A percentile compares a stretch with the other conserved stretches of the same genome.
Evolutionary conservation across 2,888 invertebrate genomes (phyloP).

Genomic region (Meandrusa payeni): DNA sequence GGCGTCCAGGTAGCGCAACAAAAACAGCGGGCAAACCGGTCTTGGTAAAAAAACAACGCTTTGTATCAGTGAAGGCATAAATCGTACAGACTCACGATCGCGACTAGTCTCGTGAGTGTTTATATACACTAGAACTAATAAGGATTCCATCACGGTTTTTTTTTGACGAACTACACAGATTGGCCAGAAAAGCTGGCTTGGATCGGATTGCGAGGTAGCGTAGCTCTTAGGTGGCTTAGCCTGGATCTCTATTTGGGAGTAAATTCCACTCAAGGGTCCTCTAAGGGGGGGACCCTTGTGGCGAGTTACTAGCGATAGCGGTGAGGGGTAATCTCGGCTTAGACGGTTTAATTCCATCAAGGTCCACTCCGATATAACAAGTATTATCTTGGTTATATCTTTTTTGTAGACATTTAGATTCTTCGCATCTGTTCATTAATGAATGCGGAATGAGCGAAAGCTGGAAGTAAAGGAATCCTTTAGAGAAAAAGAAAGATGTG

Average conservation of each 20-base stretch:
- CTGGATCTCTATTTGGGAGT: too few relatives aligned
- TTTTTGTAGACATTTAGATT: conserved; percentile 23
- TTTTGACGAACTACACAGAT: too few relatives aligned
- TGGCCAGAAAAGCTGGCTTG: too few relatives aligned
- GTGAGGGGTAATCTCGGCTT: too few relatives aligned
- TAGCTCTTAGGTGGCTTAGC: too few relatives aligned
- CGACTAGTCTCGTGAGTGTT: conserved; percentile 56
- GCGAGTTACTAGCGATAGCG: too few relatives aligned
- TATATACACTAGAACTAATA: conserved; percentile 37
- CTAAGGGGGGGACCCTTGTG: too few relatives aligned
- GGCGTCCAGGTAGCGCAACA: conserved; percentile 72
- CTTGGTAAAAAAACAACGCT: conserved; percentile 53
- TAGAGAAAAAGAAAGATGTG: conserved; percentile 30
- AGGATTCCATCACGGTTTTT: conserved; percentile 29
- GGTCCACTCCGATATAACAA: conserved; percentile 50
- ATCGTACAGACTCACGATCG: conserved; percentile 72
- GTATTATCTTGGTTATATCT: conserved; percentile 43
- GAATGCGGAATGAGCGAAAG: conserved; percentile 1
- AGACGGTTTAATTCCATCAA: too few relatives aligned
- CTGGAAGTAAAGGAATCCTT: conserved; percentile 19
- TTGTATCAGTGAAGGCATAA: conserved; percentile 69
- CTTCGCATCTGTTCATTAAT: not conserved
- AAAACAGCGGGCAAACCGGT: conserved; percentile 67
- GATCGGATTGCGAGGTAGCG: too few relatives aligned
- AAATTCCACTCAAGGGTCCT: too few relatives aligned